Percentiles rank a stretch among this genome's conserved stretches.
phyloP scores from a whole-genome alignment of 2,113 vertebrate genomes.

The Melospiza melodia region DNA sequence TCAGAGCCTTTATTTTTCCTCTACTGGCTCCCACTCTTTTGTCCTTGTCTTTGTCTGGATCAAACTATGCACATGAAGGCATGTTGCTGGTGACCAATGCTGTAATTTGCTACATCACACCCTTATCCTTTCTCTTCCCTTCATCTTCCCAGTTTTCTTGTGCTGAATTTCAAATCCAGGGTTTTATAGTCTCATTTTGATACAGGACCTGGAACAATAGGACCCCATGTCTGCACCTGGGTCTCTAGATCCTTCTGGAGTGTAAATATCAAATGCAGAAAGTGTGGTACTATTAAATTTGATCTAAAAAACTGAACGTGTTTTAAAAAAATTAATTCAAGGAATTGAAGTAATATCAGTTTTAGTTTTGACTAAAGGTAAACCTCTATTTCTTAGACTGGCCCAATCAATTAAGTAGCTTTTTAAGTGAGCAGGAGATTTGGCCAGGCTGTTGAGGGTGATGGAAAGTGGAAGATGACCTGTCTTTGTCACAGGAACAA shows the following conservation, averaged over 20 bases:
- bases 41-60: constrained; percentile 1
- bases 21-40: not conserved
- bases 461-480: not conserved
- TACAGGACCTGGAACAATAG: not conserved
- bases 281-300: not conserved
- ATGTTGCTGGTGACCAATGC: not conserved
- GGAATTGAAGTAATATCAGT: not conserved
- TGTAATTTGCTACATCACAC: not conserved
- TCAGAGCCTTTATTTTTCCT: not conserved
- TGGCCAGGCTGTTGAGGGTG: not conserved
- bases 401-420: not conserved
- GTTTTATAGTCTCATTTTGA: not conserved
- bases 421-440: not conserved
- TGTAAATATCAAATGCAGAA: not conserved
- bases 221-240: not conserved
- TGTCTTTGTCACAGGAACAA: not conserved
- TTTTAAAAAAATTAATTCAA: not conserved
- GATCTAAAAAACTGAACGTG: not conserved
- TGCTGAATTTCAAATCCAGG: not conserved
- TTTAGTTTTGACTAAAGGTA: not conserved
- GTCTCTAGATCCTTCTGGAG: not conserved
- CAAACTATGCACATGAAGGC: not conserved
- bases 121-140: not conserved
- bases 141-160: not conserved
- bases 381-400: not conserved